Evolutionary conservation across 2,113 vertebrate genomes (phyloP).

Genomic region (Poeciliopsis turrubarensis): DNA sequence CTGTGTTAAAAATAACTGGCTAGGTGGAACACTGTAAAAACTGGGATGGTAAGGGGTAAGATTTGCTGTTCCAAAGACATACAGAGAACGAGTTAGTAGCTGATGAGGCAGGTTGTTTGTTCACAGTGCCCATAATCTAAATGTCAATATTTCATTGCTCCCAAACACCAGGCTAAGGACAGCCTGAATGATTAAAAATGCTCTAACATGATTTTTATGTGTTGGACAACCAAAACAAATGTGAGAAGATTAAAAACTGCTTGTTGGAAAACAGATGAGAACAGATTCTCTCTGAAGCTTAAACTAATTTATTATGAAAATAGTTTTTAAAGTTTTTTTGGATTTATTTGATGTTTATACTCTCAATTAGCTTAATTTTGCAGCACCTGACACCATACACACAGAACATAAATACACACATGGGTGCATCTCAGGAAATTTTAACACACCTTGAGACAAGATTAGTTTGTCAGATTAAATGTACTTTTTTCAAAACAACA

Average conservation of each 20-base stretch:
- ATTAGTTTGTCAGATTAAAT: too few relatives aligned
- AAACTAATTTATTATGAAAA: too few relatives aligned
- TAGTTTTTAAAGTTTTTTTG: too few relatives aligned
- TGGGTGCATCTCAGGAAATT: too few relatives aligned
- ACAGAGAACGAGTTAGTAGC: conserved; percentile 65
- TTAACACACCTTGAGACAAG: too few relatives aligned
- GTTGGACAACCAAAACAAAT: conserved; percentile 27
- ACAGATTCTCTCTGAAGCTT: not conserved
- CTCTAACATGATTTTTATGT: conserved; percentile 39
- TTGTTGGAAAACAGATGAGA: not conserved
- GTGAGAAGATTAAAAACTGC: not conserved
- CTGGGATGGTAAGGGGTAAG: conserved; percentile 24
- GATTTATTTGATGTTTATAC: too few relatives aligned
- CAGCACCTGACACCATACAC: too few relatives aligned
- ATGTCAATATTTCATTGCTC: conserved; percentile 64
- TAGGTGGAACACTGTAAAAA: not conserved
- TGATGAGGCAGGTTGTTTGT: conserved; percentile 65
- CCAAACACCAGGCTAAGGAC: conserved; percentile 45
- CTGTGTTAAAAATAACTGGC: not conserved
- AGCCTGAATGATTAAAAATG: conserved; percentile 66
- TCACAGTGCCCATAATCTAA: conserved; percentile 34
- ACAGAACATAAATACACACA: too few relatives aligned
- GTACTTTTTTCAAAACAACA: too few relatives aligned
- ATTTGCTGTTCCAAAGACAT: conserved; percentile 12
- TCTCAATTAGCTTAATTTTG: too few relatives aligned